Percentiles rank a stretch among this genome's conserved stretches.
Conservation (phyloP, 2,888 invertebrate species). For the Hydraecia micacea region DNA sequence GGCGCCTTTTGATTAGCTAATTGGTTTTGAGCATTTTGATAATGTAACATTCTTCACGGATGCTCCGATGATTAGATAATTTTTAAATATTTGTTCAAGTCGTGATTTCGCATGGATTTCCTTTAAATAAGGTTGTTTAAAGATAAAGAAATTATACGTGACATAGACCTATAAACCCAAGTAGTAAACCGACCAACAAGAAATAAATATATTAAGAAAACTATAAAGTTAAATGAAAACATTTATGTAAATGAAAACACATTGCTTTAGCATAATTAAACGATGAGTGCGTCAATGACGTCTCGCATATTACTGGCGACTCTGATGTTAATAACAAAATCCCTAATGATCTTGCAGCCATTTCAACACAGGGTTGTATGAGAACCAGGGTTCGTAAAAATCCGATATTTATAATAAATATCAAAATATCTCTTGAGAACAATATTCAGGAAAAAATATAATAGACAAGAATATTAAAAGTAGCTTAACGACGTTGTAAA, state of each 20-base stretch:
- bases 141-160: not conserved
- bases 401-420: not conserved
- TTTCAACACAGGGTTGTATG: not conserved
- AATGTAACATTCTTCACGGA: conserved; percentile 50
- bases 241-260: conserved; percentile 60
- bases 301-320: conserved; percentile 30
- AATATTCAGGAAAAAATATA: not conserved
- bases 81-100: conserved; percentile 19
- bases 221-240: conserved; percentile 45
- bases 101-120: conserved; percentile 15
- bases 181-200: conserved; percentile 1
- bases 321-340: conserved; percentile 29
- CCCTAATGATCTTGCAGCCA: conserved; percentile 2
- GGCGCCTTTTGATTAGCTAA: conserved; percentile 74
- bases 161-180: not conserved
- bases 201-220: conserved; percentile 28
- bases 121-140: conserved; percentile 1
- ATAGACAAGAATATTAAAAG: not conserved
- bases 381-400: not conserved
- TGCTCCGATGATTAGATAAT: conserved; percentile 39
- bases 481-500: not conserved
- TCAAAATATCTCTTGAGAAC: not conserved
- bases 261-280: conserved; percentile 55
- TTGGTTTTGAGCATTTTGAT: conserved; percentile 56
- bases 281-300: conserved; percentile 47